Conservation (phyloP, 2,888 invertebrate species). For the Erebia aethiops region DNA sequence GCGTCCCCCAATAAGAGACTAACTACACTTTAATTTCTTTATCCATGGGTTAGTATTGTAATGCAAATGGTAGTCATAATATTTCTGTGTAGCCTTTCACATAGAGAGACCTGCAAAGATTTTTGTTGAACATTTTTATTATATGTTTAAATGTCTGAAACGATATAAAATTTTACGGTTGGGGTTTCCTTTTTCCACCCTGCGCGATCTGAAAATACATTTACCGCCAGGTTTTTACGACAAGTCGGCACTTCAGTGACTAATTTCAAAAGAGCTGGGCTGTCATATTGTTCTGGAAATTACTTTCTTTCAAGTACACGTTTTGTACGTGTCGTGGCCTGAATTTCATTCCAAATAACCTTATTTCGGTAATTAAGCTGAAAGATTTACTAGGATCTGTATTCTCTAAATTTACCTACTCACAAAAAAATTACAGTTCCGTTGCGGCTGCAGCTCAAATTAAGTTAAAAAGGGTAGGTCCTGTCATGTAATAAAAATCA, state of each 20-base stretch:
- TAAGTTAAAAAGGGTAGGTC: background rate
- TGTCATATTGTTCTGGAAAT: slow-evolving; percentile 7
- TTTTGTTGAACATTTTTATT: slow-evolving; percentile 12
- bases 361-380: background rate
- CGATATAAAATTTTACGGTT: slow-evolving; percentile 18
- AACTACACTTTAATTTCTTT: too few relatives aligned
- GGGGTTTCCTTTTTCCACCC: slow-evolving; percentile 23
- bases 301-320: background rate
- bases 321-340: slow-evolving; percentile 1
- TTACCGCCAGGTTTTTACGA: slow-evolving; percentile 19
- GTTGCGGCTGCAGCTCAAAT: background rate
- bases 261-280: slow-evolving; percentile 20
- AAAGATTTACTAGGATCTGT: too few relatives aligned
- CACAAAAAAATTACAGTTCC: too few relatives aligned
- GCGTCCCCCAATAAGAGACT: too few relatives aligned
- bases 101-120: background rate
- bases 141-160: slow-evolving; percentile 20
- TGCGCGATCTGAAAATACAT: slow-evolving; percentile 15
- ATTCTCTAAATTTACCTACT: too few relatives aligned
- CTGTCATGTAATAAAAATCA: background rate
- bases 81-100: background rate
- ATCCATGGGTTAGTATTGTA: too few relatives aligned
- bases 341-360: background rate
- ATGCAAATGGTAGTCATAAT: background rate
- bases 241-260: slow-evolving; percentile 18